Evolutionary conservation across 2,797 vertebrate species (phyloP), one percentile per base, ranked within the genome.

Genomic region (Tenualosa thibaudeaui): DNA sequence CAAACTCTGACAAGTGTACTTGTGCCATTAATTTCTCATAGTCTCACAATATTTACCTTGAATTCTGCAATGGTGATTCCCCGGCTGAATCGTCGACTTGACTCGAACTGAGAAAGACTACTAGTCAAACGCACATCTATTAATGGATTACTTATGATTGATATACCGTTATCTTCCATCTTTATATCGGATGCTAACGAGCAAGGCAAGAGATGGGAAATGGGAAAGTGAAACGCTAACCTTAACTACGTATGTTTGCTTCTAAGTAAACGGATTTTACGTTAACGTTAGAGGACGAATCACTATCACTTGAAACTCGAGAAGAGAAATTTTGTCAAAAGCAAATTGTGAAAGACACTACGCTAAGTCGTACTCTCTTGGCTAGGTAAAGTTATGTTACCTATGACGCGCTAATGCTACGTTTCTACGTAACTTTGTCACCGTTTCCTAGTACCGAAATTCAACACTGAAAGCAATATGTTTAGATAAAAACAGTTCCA

Each of bases 41-140:
- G 54, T 56, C 4, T 24, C 15, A 5, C 43, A 19, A 24, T 50
- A 78, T 90, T 92, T 91, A 98, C 97, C 97, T 98, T 98, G 26
- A 98, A 93, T 82, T 97, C 96, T 6, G 96, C 96, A 82, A 98
- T 89, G 19, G 93, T 96, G 71, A 97, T 93, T 50, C 96, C 95
- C 84, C 96, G 94, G 81, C 94, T 94, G 91, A 97, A 97, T 22
- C 94, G 95, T 86, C 95, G 94, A 75, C 92, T 92, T 6, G 89
- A 89, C 81, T 96, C 95, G 83, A 97, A 97, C 40, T 93, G 92
- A 86, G 94, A 96, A 46, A 97, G 87, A 85, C 94, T 94, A 92
- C 94, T 98, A 19, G 96, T 97, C 50, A 98, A 68, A 71, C 96
- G 94, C 81, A 98, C 93, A 53, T 94, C 92, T 84, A 98, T 97